Percentiles rank a stretch among this genome's conserved stretches.
phyloP scores from a whole-genome alignment of 2,797 vertebrate species.

The Catostomus latipinnis region DNA sequence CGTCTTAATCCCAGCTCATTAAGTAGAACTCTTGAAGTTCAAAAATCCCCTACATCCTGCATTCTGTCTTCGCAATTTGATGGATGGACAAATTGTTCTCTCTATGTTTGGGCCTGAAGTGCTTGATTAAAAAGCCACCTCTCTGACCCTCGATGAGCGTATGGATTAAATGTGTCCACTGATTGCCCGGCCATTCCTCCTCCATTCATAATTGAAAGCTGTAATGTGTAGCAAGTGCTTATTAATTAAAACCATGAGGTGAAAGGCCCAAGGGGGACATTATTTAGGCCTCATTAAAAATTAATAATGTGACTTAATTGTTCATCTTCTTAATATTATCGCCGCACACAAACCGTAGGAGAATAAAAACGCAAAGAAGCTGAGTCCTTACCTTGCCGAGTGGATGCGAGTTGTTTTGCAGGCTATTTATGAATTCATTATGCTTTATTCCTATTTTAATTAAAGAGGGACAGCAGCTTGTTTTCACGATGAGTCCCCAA shows the following conservation, averaged over 20 bases:
- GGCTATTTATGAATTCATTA: constrained; percentile 46
- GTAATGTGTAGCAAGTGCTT: constrained; percentile 79
- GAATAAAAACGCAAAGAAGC: constrained; percentile 41
- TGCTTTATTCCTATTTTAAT: constrained; percentile 60
- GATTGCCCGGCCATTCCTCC: constrained; percentile 76
- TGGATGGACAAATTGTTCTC: constrained; percentile 31
- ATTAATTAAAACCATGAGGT: constrained; percentile 84
- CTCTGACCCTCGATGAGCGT: constrained; percentile 77
- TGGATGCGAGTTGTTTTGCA: constrained; percentile 50
- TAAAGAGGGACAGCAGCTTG: constrained; percentile 54
- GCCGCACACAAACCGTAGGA: constrained; percentile 42
- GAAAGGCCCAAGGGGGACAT: constrained; percentile 77
- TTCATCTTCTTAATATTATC: constrained; percentile 72
- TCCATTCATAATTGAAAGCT: constrained; percentile 80
- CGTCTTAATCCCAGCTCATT: constrained; percentile 73
- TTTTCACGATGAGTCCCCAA: constrained; percentile 54
- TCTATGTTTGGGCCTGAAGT: constrained; percentile 68
- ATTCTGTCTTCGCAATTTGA: constrained; percentile 25
- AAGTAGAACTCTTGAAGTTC: constrained; percentile 67
- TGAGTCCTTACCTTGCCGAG: constrained; percentile 41
- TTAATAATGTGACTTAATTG: constrained; percentile 84
- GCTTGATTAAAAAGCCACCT: constrained; percentile 80
- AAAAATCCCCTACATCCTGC: constrained; percentile 57
- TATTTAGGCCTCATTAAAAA: constrained; percentile 84
- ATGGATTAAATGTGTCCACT: constrained; percentile 80